Evolutionary conservation across 2,113 vertebrate genomes (phyloP).

Genomic region (Leucosticte australis): DNA sequence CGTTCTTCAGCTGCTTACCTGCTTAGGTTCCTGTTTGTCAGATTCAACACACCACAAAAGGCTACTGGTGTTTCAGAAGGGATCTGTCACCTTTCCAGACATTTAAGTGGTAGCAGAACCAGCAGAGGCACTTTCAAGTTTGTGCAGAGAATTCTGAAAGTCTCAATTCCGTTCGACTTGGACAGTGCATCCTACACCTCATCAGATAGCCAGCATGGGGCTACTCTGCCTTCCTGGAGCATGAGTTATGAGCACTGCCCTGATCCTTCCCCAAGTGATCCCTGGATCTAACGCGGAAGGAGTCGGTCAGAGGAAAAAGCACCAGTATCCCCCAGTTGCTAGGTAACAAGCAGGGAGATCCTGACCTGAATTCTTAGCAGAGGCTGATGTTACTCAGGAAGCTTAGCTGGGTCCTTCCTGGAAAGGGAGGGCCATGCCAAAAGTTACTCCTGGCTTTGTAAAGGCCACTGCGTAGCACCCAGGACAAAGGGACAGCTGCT

Average conservation of each 20-base stretch:
- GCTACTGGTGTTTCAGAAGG: constrained; percentile 2
- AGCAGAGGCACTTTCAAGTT: background rate
- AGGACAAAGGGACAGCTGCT: background rate
- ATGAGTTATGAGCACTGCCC: background rate
- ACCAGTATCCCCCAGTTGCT: constrained; percentile 70
- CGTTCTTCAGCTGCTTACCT: constrained; percentile 51
- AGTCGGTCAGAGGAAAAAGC: constrained; percentile 46
- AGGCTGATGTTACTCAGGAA: constrained; percentile 60
- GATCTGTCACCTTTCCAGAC: constrained; percentile 25
- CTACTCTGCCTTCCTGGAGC: background rate
- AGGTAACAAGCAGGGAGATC: constrained; percentile 68
- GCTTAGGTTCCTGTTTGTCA: background rate
- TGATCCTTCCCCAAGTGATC: constrained; percentile 27
- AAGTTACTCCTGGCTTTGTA: constrained; percentile 8
- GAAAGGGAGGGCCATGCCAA: background rate
- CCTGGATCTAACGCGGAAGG: background rate
- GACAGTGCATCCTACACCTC: background rate
- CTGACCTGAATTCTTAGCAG: constrained; percentile 72
- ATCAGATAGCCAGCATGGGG: background rate
- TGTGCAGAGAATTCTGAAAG: background rate
- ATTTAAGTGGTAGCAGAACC: background rate
- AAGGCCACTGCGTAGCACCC: fast-evolving
- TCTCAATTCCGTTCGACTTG: fast-evolving
- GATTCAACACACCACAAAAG: background rate
- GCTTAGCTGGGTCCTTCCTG: background rate